phyloP scores from a whole-genome alignment of 2,113 vertebrate genomes.

The Leucopsar rothschildi region DNA sequence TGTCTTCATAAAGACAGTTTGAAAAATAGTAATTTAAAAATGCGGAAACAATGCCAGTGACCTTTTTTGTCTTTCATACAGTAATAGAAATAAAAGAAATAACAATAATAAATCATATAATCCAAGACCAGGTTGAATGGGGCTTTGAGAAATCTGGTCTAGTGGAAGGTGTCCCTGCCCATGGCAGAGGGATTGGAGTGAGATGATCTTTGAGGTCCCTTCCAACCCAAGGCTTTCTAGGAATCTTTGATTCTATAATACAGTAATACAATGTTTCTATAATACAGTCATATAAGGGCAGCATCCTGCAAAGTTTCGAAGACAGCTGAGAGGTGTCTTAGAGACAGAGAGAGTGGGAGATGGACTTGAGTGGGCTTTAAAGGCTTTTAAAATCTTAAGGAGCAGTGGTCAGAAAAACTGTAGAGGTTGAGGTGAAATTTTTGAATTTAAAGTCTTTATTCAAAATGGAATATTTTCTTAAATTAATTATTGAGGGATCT shows the following conservation, averaged over 20 bases:
- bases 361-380: background rate
- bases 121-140: background rate
- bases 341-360: background rate
- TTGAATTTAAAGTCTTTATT: background rate
- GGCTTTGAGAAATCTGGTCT: background rate
- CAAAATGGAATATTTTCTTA: background rate
- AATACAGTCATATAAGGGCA: background rate
- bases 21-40: slow-evolving; percentile 2
- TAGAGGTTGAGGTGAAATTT: background rate
- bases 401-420: background rate
- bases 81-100: background rate
- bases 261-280: background rate
- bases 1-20: background rate
- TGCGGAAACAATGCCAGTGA: background rate
- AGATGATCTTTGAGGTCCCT: background rate
- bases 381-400: background rate
- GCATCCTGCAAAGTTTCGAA: background rate
- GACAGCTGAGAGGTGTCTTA: background rate
- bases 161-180: background rate
- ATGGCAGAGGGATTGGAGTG: background rate
- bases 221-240: background rate
- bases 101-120: background rate
- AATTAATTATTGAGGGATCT: background rate
- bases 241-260: background rate
- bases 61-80: background rate